Conservation (phyloP, 2,113 vertebrate species). For the Equus quagga region DNA sequence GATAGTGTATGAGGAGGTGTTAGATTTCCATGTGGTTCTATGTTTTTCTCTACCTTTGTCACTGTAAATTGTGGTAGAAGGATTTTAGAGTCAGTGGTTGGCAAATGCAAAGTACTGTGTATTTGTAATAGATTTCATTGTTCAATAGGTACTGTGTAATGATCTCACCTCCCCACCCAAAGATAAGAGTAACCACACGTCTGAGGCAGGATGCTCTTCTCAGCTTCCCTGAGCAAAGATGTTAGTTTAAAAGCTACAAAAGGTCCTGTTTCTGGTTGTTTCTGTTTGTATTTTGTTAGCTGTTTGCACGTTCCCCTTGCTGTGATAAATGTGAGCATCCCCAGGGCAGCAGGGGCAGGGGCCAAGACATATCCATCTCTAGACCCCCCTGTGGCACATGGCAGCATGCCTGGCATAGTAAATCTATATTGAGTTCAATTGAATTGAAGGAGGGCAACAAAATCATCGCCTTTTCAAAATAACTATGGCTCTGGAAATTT, state of each 20-base stretch:
- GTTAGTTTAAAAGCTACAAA: neutral
- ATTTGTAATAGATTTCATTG: neutral
- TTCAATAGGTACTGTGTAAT: neutral
- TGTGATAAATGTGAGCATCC: neutral
- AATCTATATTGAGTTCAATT: neutral
- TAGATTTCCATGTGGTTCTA: neutral
- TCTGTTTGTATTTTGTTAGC: neutral
- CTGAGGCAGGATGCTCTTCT: neutral
- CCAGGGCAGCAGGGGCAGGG: neutral
- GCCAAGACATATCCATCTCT: neutral
- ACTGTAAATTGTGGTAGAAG: neutral
- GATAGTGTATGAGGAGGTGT: neutral
- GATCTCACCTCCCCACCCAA: neutral
- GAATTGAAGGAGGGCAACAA: neutral
- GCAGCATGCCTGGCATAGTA: neutral
- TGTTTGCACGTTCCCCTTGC: neutral
- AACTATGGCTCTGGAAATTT: neutral
- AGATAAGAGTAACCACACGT: neutral
- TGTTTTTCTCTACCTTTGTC: neutral
- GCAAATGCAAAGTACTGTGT: neutral
- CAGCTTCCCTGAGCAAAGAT: neutral
- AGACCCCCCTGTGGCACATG: neutral
- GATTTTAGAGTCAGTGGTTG: slow-evolving; percentile 22
- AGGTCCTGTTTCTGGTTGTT: neutral
- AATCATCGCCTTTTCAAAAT: slow-evolving; percentile 2